Evolutionary conservation across 1,140 invertebrate genomes (phyloP), one percentile per base, ranked within the genome.

Genomic region (Coelopa frigida): DNA sequence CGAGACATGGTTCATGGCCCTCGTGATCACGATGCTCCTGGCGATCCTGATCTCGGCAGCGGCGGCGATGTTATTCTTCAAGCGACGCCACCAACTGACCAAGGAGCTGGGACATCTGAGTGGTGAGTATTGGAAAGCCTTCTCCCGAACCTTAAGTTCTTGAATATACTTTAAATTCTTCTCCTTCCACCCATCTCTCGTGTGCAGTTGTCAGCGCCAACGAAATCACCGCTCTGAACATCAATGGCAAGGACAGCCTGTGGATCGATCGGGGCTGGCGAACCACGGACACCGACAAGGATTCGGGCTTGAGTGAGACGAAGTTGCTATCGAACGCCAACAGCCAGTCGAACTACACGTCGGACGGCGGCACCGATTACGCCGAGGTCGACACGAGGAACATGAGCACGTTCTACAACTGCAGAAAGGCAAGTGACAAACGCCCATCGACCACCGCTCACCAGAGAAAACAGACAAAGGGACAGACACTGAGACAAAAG

Each of bases 401-500:
- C 56, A 58, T 89, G 47, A 85, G 83, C 10, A 89, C 85, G 0
- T 90, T 89, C 58, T 88, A 89, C 66, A 87, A 86, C 49, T 80
- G 66, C 41, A 54, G 66, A 45, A 68, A 68, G 55, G 66, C 59
- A 29, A 48, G 51, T 44, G 15, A 0, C 3, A 4, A 21, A 18
- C 4, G 21, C 5, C 14, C 4, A 21, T n/a, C n/a, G 15, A 0
- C 3, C 3, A 21, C 12, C 4, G 21, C 5, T 10, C 4, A 21
- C 7, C 4, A 17, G 7, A 11, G 17, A 42, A 18, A 27, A 4
- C 15, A 23, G 27, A 12, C 3, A 5, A 20, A 23, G n/a, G 14
- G 24, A 3, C 17, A 31, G 10, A 32, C 12, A 23, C 22, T 29
- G 31, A 15, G 41, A 47, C 8, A 17, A 36, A 18, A 39, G 5